Base-by-base conservation (phyloP, 23 tunicate species). In the Diplosoma virens region DNA sequence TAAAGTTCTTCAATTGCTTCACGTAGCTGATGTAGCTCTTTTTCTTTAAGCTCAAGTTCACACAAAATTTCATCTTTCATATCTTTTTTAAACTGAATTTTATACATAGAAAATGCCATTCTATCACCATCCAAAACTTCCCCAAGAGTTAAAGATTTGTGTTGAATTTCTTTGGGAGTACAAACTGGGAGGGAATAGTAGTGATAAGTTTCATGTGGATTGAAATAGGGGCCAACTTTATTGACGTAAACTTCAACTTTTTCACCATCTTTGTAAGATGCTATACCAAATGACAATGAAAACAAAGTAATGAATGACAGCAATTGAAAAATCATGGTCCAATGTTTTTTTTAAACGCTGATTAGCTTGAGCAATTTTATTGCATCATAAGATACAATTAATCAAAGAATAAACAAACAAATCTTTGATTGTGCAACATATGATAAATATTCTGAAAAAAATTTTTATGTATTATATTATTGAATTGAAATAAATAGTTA, bases 181-280 rank as follows among this genome's bases (percentile, higher is more conserved):
- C 98, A 93, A 14, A 93, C 98, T 0, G 98, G 98, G 56, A 93
- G 37, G 3, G 98, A 93, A 58, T 86, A 93, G 37, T 93, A 93
- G 72, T 93, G 98, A 59, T 93, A 93, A 1, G 98, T 93, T 34
- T 93, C 98, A 78, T 93, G 98, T n/a, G 98, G 98, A 52, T 93
- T 93, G 71, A 93, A 93, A 37, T 86, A 93, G 0, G 98, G 98
- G 31, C 98, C 98, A 53, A 93, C 98, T 93, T 93, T 93, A 55
- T 93, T 93, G n/a, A 93, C 94, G 72, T 81, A 93, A 23, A 93
- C 61, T 23, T 86, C 93, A 14, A 93, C 98, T 55, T 66, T 64
- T 27, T 93, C 98, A 1, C 89, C 86, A 1, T 69, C 83, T 63
- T 86, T 78, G 73, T 86, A 93, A 31, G 85, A 33, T 1, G 33